Evolutionary conservation across 2,888 invertebrate genomes (phyloP), one percentile per base, ranked within the genome.

Genomic region (Heterodera filipjevi): DNA sequence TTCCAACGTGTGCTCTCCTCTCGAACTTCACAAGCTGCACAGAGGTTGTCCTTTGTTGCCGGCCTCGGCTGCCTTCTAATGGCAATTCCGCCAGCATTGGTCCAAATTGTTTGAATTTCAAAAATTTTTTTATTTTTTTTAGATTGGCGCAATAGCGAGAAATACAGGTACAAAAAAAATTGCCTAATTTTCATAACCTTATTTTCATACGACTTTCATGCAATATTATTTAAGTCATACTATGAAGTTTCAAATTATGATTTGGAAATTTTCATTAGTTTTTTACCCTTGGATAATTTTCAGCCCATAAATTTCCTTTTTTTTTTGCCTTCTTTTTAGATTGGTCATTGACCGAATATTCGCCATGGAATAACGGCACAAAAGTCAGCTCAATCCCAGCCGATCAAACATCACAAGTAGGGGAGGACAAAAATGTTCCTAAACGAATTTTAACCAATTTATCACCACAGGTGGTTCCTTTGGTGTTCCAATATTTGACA

Each of bases 1-100:
- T 98, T 98, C 91, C 98, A 99, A 92, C 92, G 98, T 66, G 98
- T 99, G 76, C 91, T 99, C 86, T 97, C 97, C 81, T 95, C 96
- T 89, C 96, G 95, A 92, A 94, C 95, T 0, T 96, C 97, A 0
- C 93, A 93, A 12, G 93, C 95, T 77, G 98, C 98, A 66, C 96
- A 97, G 91, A 90, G 95, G 77, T 92, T 99, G 85, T 97, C 96
- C 39, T 99, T 95, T 91, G 95, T 97, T 75, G 98, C 98, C 0
- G 97, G 97, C 12, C 91, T 94, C 82, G 98, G 97, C 35, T 98
- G 97, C 91, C 93, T 98, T 87, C 91, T 97, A 87, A 96, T 98
- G 96, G 96, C 96, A 74, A 93, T 97, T 85, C 97, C 97, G 66
- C 82, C 83, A 5, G 82, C 82, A 22, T 44, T 80, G 59, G 68